phyloP scores from a whole-genome alignment of 2,797 vertebrate genomes.

The Eulemur rubriventer region DNA sequence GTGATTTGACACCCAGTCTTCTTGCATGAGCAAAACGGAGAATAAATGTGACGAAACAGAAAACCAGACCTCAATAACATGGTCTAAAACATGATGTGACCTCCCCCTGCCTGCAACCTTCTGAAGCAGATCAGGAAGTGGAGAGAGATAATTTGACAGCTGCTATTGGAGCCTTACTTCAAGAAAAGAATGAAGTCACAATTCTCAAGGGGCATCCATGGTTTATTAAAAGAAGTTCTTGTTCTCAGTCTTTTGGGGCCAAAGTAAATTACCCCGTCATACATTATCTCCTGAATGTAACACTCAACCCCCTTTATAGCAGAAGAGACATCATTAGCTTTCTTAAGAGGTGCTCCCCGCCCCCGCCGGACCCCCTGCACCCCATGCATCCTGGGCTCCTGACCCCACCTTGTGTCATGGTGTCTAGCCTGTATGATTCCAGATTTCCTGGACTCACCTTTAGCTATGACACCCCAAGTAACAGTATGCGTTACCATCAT shows the following conservation, averaged over 20 bases:
- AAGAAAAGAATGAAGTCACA: conserved; percentile 57
- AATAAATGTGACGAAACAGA: neutral
- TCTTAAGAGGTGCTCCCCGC: neutral
- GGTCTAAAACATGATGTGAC: neutral
- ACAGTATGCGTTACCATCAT: neutral
- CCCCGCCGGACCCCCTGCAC: neutral
- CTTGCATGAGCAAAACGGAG: neutral
- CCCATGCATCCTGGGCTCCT: neutral
- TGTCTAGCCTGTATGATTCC: neutral
- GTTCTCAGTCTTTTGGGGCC: neutral
- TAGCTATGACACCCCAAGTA: neutral
- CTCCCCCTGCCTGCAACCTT: neutral
- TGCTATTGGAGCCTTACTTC: conserved; percentile 23
- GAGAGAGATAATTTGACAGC: conserved; percentile 31
- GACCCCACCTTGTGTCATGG: neutral
- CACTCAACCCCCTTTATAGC: neutral
- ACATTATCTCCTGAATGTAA: neutral
- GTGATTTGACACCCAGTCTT: neutral
- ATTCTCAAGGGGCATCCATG: neutral
- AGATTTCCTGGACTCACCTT: neutral
- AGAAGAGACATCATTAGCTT: neutral
- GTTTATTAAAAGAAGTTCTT: conserved; percentile 51
- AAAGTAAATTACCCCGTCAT: neutral
- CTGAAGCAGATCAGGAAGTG: neutral
- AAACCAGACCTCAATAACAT: neutral